Percentiles rank a stretch among this genome's conserved stretches.
phyloP scores from a whole-genome alignment of 30 jellyfish, hydroid and myxozoan genomes.

The Aurelia sp. region DNA sequence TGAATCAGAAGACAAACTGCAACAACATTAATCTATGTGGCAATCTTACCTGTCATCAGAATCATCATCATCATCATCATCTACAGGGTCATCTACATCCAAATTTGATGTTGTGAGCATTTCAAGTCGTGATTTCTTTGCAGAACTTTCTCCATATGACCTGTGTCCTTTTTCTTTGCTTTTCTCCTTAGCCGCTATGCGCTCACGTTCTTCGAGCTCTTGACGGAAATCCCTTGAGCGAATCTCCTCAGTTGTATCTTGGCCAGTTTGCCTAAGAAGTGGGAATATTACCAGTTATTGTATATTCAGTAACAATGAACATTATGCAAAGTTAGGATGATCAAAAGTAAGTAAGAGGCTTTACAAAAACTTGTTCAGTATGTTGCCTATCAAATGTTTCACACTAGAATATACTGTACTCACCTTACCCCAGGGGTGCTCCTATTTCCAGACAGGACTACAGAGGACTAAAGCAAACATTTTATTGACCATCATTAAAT shows the following conservation, averaged over 20 bases:
- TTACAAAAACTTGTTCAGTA: too few relatives aligned
- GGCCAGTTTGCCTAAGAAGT: constrained; percentile 86
- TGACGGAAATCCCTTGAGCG: constrained; percentile 85
- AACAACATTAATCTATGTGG: too few relatives aligned
- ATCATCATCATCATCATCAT: constrained; percentile 80
- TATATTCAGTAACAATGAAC: not conserved
- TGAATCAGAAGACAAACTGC: too few relatives aligned
- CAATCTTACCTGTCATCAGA: constrained; percentile 82
- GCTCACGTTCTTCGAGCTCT: constrained; percentile 89
- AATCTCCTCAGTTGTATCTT: constrained; percentile 89
- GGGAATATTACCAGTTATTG: not conserved
- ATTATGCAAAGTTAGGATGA: not conserved
- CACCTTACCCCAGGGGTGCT: too few relatives aligned
- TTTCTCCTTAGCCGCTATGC: constrained; percentile 75
- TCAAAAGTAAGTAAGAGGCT: too few relatives aligned
- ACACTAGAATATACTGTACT: too few relatives aligned
- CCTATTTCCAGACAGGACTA: too few relatives aligned
- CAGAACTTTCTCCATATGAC: constrained; percentile 55
- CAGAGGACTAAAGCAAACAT: too few relatives aligned
- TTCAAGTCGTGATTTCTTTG: constrained; percentile 86
- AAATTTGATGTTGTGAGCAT: constrained; percentile 72
- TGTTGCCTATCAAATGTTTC: too few relatives aligned
- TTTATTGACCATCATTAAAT: too few relatives aligned
- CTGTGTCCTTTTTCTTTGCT: constrained; percentile 66
- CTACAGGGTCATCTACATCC: constrained; percentile 96